Evolutionary conservation across 2,888 invertebrate species (phyloP), one percentile per base, ranked within the genome.

Genomic region (Diaperis boleti): DNA sequence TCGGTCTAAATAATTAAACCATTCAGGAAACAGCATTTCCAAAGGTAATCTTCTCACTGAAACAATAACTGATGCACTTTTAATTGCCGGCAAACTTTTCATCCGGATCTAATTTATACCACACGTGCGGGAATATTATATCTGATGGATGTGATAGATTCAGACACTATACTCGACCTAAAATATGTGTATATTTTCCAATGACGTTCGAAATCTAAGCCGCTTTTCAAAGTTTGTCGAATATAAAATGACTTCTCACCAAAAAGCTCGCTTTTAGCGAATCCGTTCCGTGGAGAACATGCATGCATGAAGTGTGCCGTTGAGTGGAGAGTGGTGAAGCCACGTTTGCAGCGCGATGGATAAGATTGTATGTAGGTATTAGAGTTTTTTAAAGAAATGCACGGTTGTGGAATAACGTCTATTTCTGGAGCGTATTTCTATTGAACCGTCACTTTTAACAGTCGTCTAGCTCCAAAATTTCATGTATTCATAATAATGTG

Each of bases 121-220:
- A 26, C 6, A 8, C 26, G 6, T 20, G 20, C n/a, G 26, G n/a
- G 26, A 26, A 26, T 26, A 26, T 26, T 26, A 26, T 3, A 26
- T 26, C 8, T 2, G 8, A 5, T 5, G 26, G 26, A 3, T n/a
- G n/a, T n/a, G n/a, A n/a, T n/a, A n/a, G n/a, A n/a, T n/a, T n/a
- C n/a, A n/a, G n/a, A n/a, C n/a, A n/a, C n/a, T n/a, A n/a, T n/a
- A n/a, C n/a, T n/a, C 3, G 26, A 26, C 6, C 20, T 39, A 42
- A 42, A 20, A 42, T 41, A 44, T 29, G 26, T 45, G 26, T 47
- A 39, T 15, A 47, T 31, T 47, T 47, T 15, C n/a, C 47, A 47
- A 31, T 45, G n/a, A 14, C 15, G 31, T 31, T 47, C 11, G 35
- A 17, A 49, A 49, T 49, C 11, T 18, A 33, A 49, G 33, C 49